Percentiles rank a stretch among this genome's conserved stretches.
These are phyloP conservation scores for Gymnosoma rotundatum DNA, from an alignment of 2,888 invertebrate genomes.

Conservation along the genomic window DNA sequence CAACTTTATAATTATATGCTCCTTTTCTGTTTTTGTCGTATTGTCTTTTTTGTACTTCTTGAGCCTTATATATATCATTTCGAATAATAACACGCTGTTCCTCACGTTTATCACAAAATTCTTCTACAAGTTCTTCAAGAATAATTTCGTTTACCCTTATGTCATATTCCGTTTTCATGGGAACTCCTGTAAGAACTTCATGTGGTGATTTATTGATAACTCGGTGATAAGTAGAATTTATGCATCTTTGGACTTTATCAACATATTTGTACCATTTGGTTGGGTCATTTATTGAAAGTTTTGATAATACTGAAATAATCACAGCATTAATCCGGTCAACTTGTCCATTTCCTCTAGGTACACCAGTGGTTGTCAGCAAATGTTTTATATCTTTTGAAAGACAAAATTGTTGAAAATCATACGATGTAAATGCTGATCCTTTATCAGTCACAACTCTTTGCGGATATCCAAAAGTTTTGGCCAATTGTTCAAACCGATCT, in stretches of 20 bases:
- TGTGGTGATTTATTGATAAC: conserved; percentile 5
- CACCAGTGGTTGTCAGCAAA: not conserved
- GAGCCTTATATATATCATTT: conserved; percentile 1
- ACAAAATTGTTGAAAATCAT: too few relatives aligned
- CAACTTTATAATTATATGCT: too few relatives aligned
- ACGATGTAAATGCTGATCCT: too few relatives aligned
- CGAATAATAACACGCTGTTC: not conserved
- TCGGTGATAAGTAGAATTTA: conserved; percentile 14
- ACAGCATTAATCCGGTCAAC: too few relatives aligned
- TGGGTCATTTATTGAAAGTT: too few relatives aligned
- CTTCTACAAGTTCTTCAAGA: not conserved
- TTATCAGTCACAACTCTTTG: too few relatives aligned
- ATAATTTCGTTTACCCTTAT: conserved; percentile 2
- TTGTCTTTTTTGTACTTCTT: conserved; percentile 2
- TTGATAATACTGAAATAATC: too few relatives aligned
- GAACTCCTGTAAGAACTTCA: conserved; percentile 3
- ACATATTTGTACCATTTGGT: too few relatives aligned
- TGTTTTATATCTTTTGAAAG: too few relatives aligned
- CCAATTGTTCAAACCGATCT: too few relatives aligned
- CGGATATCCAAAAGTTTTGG: too few relatives aligned
- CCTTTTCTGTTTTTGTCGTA: conserved; percentile 4
- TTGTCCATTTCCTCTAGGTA: not conserved
- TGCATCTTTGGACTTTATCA: conserved; percentile 31
- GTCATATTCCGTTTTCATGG: not conserved
- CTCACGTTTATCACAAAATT: not conserved